phyloP scores from a whole-genome alignment of 2,797 vertebrate species.

The Neomorphus geoffroyi region DNA sequence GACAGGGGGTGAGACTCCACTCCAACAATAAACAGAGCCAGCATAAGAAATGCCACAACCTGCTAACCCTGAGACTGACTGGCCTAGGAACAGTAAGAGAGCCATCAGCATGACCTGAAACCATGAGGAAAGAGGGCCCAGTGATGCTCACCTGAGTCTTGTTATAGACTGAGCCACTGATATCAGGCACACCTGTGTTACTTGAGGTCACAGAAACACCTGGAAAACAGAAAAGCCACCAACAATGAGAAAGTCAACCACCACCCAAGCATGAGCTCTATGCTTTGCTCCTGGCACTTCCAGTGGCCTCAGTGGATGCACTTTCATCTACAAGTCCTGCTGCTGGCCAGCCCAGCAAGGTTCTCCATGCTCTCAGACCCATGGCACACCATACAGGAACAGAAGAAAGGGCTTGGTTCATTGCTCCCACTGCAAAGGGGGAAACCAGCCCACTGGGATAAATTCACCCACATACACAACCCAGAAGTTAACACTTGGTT shows the following conservation, averaged over 20 bases:
- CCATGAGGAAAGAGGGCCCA: neutral
- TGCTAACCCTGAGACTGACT: neutral
- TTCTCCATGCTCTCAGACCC: neutral
- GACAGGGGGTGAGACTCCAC: neutral
- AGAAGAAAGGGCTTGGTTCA: neutral
- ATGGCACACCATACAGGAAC: fast-evolving
- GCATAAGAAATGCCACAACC: fast-evolving
- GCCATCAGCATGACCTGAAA: neutral
- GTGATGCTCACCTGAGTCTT: constrained; percentile 89
- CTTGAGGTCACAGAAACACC: constrained; percentile 92
- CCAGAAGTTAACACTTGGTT: fast-evolving
- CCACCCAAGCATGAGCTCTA: neutral
- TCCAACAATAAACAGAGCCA: neutral
- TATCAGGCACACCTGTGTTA: constrained; percentile 92
- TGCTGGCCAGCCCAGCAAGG: fast-evolving
- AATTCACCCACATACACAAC: neutral
- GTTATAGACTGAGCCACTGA: constrained; percentile 95
- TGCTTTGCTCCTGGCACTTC: too few species aligned
- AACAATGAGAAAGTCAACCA: neutral
- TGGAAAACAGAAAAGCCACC: constrained; percentile 51
- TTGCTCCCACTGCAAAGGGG: neutral
- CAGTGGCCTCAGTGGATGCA: too few species aligned
- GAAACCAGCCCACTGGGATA: neutral
- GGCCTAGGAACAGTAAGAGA: neutral
- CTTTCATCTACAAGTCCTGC: too few species aligned